Percentiles rank a stretch among this genome's conserved stretches.
phyloP scores from a whole-genome alignment of 2,797 vertebrate genomes.

The Atherinosoma microstoma region DNA sequence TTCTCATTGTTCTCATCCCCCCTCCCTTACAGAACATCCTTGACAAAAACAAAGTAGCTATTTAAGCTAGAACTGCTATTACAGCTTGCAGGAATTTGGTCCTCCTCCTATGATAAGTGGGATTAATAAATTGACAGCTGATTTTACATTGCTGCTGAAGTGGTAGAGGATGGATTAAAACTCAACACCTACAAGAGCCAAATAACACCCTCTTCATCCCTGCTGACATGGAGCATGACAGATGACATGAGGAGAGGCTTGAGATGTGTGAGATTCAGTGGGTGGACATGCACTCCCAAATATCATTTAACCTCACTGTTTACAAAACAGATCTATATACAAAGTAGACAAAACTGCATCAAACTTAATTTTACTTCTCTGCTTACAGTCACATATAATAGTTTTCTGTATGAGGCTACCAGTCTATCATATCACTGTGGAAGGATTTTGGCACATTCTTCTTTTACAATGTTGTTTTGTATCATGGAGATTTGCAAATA shows the following conservation, averaged over 20 bases:
- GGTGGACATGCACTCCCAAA: constrained; percentile 55
- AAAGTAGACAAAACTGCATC: constrained; percentile 10
- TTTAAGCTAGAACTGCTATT: constrained; percentile 44
- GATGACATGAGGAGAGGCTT: constrained; percentile 42
- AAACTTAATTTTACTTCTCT: neutral
- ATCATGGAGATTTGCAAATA: neutral
- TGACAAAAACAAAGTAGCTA: constrained; percentile 19
- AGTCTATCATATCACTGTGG: too few species aligned
- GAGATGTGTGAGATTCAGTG: constrained; percentile 46
- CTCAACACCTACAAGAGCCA: constrained; percentile 61
- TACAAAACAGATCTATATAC: constrained; percentile 1
- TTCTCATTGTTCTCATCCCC: neutral
- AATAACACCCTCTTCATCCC: constrained; percentile 70
- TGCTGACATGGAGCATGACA: constrained; percentile 31
- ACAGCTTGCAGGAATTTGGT: constrained; percentile 17
- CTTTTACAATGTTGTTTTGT: neutral
- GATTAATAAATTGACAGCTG: constrained; percentile 13
- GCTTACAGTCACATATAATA: neutral
- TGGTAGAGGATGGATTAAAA: constrained; percentile 58
- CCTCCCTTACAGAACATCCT: neutral
- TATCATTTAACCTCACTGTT: constrained; percentile 36
- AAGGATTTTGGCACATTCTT: too few species aligned
- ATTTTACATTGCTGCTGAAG: constrained; percentile 52
- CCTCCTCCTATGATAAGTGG: constrained; percentile 15
- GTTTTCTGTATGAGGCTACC: neutral